phyloP scores from a whole-genome alignment of 53 echinoderm and acorn worm species.

The Echinarachnius parma region DNA sequence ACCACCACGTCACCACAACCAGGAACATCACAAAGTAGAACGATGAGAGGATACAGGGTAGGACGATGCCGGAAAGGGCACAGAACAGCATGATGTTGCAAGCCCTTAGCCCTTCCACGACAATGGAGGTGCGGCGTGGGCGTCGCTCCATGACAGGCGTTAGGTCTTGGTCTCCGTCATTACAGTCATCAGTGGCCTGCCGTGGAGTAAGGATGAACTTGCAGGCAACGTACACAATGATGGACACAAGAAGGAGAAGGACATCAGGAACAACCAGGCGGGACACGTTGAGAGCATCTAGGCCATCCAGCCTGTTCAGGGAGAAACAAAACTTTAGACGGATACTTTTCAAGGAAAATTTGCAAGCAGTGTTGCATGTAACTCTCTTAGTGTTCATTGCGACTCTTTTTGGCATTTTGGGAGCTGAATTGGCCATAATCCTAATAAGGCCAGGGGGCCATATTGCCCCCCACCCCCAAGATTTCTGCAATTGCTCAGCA shows the following conservation, averaged over 20 bases:
- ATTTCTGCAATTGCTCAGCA: too few species aligned
- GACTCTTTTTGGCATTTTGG: too few species aligned
- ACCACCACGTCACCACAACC: constrained; percentile 95
- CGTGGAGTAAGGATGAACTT: constrained; percentile 73
- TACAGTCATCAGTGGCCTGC: constrained; percentile 9
- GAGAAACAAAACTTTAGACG: too few species aligned
- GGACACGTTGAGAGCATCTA: constrained; percentile 44
- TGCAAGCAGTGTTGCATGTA: too few species aligned
- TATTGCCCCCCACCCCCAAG: too few species aligned
- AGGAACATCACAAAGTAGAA: constrained; percentile 84
- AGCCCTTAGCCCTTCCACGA: constrained; percentile 67
- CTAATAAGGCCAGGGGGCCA: too few species aligned
- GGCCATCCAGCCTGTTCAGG: constrained; percentile 82
- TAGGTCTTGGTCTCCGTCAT: background rate
- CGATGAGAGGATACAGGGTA: constrained; percentile 71
- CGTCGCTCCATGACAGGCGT: constrained; percentile 62
- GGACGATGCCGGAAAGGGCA: constrained; percentile 79
- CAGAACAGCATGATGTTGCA: constrained; percentile 77
- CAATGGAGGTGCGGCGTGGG: constrained; percentile 50
- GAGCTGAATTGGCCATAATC: too few species aligned
- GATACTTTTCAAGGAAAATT: too few species aligned
- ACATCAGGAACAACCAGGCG: constrained; percentile 82
- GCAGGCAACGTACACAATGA: constrained; percentile 69
- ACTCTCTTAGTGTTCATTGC: too few species aligned
- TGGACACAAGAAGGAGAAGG: constrained; percentile 62